Percentiles rank a stretch among this genome's conserved stretches.
Conservation (phyloP, 2,797 vertebrate species). For the Kryptolebias ocellatus region DNA sequence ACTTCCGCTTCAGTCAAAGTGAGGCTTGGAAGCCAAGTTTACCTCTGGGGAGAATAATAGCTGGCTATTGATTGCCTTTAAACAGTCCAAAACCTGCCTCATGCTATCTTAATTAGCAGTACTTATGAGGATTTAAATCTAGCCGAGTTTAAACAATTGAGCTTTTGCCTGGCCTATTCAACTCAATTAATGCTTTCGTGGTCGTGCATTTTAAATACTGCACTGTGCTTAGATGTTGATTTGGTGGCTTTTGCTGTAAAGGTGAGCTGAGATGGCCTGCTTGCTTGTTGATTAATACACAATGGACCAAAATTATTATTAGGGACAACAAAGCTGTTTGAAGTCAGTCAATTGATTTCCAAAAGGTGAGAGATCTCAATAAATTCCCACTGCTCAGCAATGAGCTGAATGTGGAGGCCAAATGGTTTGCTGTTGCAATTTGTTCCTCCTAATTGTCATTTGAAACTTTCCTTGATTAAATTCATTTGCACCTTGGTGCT, state of each 20-base stretch:
- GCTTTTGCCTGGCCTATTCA: conserved; percentile 70
- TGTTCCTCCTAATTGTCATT: conserved; percentile 34
- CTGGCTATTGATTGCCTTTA: conserved; percentile 76
- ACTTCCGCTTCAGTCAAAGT: conserved; percentile 70
- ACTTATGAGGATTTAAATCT: conserved; percentile 78
- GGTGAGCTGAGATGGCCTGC: conserved; percentile 54
- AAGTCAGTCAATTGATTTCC: conserved; percentile 64
- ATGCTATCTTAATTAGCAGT: conserved; percentile 81
- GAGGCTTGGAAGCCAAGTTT: conserved; percentile 67
- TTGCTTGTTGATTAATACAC: conserved; percentile 61
- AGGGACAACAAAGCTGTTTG: conserved; percentile 44
- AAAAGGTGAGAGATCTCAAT: conserved; percentile 48
- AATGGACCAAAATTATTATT: conserved; percentile 57
- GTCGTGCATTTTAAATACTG: conserved; percentile 60
- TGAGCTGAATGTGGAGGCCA: conserved; percentile 20
- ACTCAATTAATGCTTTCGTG: conserved; percentile 71
- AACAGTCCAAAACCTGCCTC: conserved; percentile 77
- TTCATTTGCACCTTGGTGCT: conserved; percentile 17
- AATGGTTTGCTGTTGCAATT: conserved; percentile 25
- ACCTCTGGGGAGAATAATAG: conserved; percentile 73
- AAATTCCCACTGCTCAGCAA: conserved; percentile 34
- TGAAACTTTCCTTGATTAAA: conserved; percentile 37
- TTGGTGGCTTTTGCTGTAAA: conserved; percentile 68
- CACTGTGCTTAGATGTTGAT: conserved; percentile 53
- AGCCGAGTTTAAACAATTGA: conserved; percentile 71